Evolutionary conservation across 2,888 invertebrate genomes (phyloP), one percentile per base, ranked within the genome.

Genomic region (Pristionchus maxplancki): DNA sequence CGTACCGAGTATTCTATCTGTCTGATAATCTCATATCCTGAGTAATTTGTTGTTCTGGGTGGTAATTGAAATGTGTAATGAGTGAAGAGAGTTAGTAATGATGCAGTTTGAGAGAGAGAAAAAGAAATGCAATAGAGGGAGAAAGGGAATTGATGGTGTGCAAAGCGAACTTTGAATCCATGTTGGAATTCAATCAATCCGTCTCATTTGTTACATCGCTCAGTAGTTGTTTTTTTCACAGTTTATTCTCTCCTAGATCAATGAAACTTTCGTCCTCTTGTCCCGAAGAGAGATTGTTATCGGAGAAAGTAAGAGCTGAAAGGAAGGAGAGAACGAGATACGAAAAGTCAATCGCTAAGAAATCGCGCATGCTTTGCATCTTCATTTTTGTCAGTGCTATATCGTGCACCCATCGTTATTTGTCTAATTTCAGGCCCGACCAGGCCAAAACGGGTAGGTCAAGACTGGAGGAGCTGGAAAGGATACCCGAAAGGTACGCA

Each of bases 391-490:
- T 34, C 67, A 31, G 1, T 64, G 64, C 9, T 13, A 15, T 15
- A 9, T 28, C 31, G 67, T 31, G 15, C 34, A 5, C 34, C 1
- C 34, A 34, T 67, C 1, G 34, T 67, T 67, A 17, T 5, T 15
- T 50, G 20, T 2, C n/a, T n/a, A n/a, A 28, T 67, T 67, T 11
- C 31, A 67, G 67, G 67, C 67, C 67, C 67, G 31, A 31, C 13
- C 34, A 67, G 67, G 37, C 74, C 74, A 74, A 40, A 20, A 40
- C 24, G 74, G 74, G 37, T 74, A 74, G 40, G 11, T 74, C 74
- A 24, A 74, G 74, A 74, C 74, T 74, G 74, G 74, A 74, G 74
- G 74, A 74, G 74, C 40, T 40, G 24, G 74, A 74, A n/a, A 37
- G 74, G 74, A 74, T 74, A 74, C 24, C 40, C 74, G 15, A 40